Conservation (phyloP, 2,888 invertebrate genomes). For the Polydrusus pterygomalis region DNA sequence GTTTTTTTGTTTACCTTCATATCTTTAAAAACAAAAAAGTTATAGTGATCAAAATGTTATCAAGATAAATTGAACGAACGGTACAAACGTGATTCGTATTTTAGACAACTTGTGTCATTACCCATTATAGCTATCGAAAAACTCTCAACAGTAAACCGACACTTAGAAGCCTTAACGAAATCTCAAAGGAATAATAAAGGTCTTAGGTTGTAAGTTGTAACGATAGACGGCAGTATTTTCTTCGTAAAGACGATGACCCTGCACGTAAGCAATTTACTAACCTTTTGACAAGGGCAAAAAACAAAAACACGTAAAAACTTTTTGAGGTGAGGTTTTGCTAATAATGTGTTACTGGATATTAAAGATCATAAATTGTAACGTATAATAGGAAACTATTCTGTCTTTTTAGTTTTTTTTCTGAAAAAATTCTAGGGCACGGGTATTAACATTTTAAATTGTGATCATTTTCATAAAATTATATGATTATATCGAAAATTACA, state of each 20-base stretch:
- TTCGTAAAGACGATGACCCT: background rate
- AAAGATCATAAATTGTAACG: background rate
- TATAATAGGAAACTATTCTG: background rate
- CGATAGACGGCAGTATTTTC: background rate
- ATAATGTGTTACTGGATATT: background rate
- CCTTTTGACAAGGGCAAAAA: conserved; percentile 1
- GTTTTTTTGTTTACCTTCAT: no score
- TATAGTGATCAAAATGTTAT: no score
- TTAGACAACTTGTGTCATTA: background rate
- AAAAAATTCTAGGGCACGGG: no score
- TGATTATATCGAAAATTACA: no score
- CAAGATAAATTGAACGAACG: no score
- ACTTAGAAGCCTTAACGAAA: background rate
- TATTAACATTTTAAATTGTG: no score
- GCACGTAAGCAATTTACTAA: background rate
- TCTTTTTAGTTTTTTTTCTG: no score
- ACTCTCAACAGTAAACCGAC: background rate
- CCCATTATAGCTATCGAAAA: background rate
- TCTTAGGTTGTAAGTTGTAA: background rate
- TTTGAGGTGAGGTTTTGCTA: background rate
- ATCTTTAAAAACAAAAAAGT: no score
- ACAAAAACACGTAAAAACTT: background rate
- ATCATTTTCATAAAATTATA: no score
- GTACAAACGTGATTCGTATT: background rate
- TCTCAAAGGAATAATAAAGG: background rate